Evolutionary conservation across 2,888 invertebrate genomes (phyloP).

Genomic region (Monochamus alternatus): DNA sequence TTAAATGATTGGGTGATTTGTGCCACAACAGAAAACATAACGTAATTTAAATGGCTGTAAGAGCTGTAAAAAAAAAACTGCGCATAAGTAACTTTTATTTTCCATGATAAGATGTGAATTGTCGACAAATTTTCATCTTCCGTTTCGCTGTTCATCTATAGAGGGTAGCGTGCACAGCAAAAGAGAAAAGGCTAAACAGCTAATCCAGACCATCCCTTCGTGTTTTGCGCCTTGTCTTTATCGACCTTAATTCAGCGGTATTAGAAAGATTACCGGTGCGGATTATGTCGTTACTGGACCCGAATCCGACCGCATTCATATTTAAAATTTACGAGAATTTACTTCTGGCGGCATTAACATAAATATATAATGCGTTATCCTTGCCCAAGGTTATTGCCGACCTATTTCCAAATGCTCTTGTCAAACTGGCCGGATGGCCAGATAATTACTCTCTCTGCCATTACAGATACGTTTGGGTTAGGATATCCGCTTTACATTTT

Average conservation of each 20-base stretch:
- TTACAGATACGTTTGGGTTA: background rate
- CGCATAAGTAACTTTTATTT: too few species aligned
- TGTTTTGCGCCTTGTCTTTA: conserved; percentile 67
- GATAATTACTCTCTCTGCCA: conserved; percentile 6
- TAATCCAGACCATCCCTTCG: conserved; percentile 61
- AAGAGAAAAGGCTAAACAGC: conserved; percentile 47
- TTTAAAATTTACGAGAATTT: conserved; percentile 64
- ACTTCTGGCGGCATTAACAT: conserved; percentile 29
- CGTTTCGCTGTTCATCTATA: background rate
- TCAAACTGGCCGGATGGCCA: conserved; percentile 11
- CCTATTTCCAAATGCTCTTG: conserved; percentile 16
- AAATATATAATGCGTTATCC: conserved; percentile 25
- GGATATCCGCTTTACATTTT: too few species aligned
- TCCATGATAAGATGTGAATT: too few species aligned
- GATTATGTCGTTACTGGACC: conserved; percentile 66
- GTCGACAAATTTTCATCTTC: too few species aligned
- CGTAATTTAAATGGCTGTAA: too few species aligned
- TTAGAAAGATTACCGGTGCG: conserved; percentile 65
- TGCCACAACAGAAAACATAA: too few species aligned
- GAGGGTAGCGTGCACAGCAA: conserved; percentile 4
- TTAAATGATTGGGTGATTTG: too few species aligned
- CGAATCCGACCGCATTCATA: conserved; percentile 64
- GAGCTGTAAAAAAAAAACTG: too few species aligned
- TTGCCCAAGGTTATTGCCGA: background rate
- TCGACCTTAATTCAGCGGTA: conserved; percentile 66